Base-by-base conservation (phyloP, 2,888 invertebrate species). In the Noctua pronuba region DNA sequence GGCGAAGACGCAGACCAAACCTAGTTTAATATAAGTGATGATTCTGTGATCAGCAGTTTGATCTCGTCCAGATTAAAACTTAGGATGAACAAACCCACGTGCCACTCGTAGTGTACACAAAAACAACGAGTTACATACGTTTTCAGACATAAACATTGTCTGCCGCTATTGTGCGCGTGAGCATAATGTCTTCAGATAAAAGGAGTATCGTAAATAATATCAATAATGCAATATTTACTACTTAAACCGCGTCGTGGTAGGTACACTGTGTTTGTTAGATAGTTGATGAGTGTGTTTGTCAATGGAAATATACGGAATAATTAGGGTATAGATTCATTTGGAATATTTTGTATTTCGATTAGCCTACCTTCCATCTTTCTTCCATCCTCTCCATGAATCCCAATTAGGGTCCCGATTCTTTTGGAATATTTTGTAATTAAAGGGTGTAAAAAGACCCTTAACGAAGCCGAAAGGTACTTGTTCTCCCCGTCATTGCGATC, bases 201-300 rank as follows among this genome's bases (percentile, higher is more conserved):
- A 21, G 49, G 28, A 77, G 66, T 78, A 88, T 86, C 80, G 79
- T 87, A 83, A 87, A 87, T 86, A 83, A 86, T 86, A 78, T 77
- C 74, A 84, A 78, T 80, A 82, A 73, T 80, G 84, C 76, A 84
- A 84, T 87, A 87, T 86, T 80, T 80, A 88, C 79, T 72, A 79
- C 71, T 70, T 69, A 76, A 87, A 80, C 46, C 73, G 64, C 87
- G 62, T 67, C 62, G 87, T 75, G 81, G 83, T 87, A 82, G 85
- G 88, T 80, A 78, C 21, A 21, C n/a, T 69, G 60, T 72, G 41
- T 64, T 52, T 49, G 6, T 46, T 28, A 71, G 64, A 67, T 68
- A 55, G 41, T 73, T n/a, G 24, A 62, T 76, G 67, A 38, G 66
- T 75, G 1, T 85, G 86, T 87, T 85, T 80, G 77, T 88, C 52